Base-by-base conservation (phyloP, 1,140 invertebrate genomes). In the Solenopsis invicta region DNA sequence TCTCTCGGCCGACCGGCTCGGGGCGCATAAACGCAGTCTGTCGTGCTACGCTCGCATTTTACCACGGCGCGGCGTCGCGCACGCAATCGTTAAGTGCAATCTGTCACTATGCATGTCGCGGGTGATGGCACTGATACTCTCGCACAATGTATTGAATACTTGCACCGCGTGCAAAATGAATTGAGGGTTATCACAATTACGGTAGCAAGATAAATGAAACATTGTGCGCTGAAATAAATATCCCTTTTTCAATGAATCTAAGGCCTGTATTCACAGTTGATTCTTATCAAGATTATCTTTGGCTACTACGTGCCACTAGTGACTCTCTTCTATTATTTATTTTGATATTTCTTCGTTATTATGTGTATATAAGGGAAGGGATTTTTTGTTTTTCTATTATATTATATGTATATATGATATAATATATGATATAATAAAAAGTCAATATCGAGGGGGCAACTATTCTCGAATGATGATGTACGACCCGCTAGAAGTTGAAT, bases 1-100 rank as follows among this genome's bases (percentile, higher is more conserved):
- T 54, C 69, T 41, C 12, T 61, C 69, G 18, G 24, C 12, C 67
- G 80, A 2, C 29, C 61, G n/a, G 37, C 9, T 82, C 67, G 80
- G 50, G 29, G 69, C 29, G 54, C 54, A 61, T 84, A 84, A 84
- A 84, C 62, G 80, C 69, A 21, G 56, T 16, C 54, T 86, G 82
- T 52, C 82, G 88, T 87, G 85, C 82, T 54, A 85, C 52, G 74
- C 54, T 89, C 85, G 62, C 89, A 87, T 90, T 89, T 90, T 71
- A 72, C 61, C 37, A 72, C 85, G 56, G 75, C 75, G 78, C 85
- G 56, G 75, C 75, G 54, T 48, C 69, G 87, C 34, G 66, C 67
- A 72, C 67, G 16, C 67, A 54, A 82, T 82, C 67, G 18, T 24
- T 59, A 74, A 74, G 52, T 74, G 54, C 67, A 82, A 82, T 82